Percentiles rank a stretch among this genome's conserved stretches.
phyloP scores from a whole-genome alignment of 1,140 invertebrate species.

The Ganaspis sp. region DNA sequence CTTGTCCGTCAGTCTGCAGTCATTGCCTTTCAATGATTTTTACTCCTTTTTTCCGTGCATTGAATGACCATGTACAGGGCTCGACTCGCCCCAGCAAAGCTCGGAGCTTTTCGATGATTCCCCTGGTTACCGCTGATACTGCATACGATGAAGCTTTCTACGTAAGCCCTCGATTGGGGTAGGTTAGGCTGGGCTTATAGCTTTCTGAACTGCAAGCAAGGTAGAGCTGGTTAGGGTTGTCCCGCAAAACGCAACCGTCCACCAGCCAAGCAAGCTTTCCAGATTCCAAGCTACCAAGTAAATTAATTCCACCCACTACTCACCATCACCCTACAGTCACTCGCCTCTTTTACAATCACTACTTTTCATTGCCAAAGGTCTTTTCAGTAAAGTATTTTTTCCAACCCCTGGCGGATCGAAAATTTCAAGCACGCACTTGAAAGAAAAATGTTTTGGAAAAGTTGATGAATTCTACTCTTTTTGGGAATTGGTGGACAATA shows the following conservation, averaged over 20 bases:
- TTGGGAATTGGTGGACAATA: too few species aligned
- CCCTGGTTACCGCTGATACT: conserved; percentile 45
- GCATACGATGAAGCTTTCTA: conserved; percentile 56
- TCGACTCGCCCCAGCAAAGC: conserved; percentile 57
- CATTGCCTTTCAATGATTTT: conserved; percentile 75
- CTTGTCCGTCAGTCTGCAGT: conserved; percentile 63
- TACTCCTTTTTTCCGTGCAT: conserved; percentile 71
- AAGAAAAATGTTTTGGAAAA: too few species aligned
- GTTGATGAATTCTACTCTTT: too few species aligned
- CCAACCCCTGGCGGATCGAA: not conserved
- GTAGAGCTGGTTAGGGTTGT: too few species aligned
- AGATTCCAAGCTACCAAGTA: too few species aligned
- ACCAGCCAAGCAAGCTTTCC: too few species aligned
- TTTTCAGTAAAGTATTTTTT: not conserved
- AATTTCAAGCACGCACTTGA: too few species aligned
- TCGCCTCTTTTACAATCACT: too few species aligned
- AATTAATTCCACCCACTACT: too few species aligned
- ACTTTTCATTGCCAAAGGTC: too few species aligned
- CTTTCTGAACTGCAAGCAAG: conserved; percentile 45
- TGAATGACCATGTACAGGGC: conserved; percentile 71
- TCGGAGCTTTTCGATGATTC: conserved; percentile 72
- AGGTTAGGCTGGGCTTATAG: conserved; percentile 64
- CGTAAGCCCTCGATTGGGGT: conserved; percentile 65
- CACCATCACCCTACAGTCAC: too few species aligned
- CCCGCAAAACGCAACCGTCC: too few species aligned